Evolutionary conservation across 1,140 invertebrate species (phyloP), one percentile per base, ranked within the genome.

Genomic region (Penaeus vannamei): DNA sequence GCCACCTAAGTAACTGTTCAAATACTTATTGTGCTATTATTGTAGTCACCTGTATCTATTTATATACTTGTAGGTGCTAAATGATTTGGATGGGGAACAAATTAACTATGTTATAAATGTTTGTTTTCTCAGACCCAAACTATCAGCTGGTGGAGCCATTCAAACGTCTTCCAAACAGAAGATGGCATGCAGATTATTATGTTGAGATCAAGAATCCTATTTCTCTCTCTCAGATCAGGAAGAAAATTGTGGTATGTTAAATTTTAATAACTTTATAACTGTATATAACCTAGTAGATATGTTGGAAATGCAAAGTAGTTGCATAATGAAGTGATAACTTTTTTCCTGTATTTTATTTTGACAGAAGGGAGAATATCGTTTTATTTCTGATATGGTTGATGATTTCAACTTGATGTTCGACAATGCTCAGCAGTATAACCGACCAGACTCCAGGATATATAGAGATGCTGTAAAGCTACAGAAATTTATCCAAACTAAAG

Each of bases 331-430:
- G 62, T 66, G n/a, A 82, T 86, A 77, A 60, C 14, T 23, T 22
- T 36, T 53, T 64, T 76, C 72, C 85, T 86, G 64, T 86, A 26
- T 88, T 84, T 89, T 85, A 91, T 91, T 64, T 92, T 92, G 94
- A 59, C 91, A 96, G 93, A 91, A 96, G 92, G 96, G 96, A 32
- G 95, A 95, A 91, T 99, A 99, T 93, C 96, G 95, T 7, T 97
- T 96, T 23, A 93, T 99, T 5, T 96, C 96, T 90, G 97, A 99
- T 93, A 95, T 99, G 85, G 97, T 97, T n/a, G 96, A 96, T 1
- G 98, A 99, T 93, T 95, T 99, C 94, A 98, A 98, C 93, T 95
- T 99, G n/a, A 98, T 99, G 96, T 98, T 99, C 94, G 97, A 99
- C 93, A 99, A 99, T 94, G 98, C 98, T 14, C 98, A 98, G 93